These are phyloP conservation scores for Bombus waltoni DNA, from an alignment of 1,140 invertebrate genomes.

Conservation along the genomic window DNA sequence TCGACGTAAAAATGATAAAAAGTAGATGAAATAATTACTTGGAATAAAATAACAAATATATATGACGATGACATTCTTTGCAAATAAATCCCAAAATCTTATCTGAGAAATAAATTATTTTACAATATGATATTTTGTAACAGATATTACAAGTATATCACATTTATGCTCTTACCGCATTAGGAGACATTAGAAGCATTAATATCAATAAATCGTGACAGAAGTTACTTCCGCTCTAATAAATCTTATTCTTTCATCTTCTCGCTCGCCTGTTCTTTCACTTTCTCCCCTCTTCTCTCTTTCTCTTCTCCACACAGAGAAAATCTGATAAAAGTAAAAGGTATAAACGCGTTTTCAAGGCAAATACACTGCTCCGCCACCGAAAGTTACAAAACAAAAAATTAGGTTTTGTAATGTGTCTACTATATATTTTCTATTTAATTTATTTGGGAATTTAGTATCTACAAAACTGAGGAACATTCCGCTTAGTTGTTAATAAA, in stretches of 20 bases:
- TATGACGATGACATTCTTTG: no score
- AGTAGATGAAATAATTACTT: background rate
- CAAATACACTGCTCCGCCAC: background rate
- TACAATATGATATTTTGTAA: background rate
- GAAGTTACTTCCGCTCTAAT: constrained; percentile 40
- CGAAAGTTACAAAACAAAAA: background rate
- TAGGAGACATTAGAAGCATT: constrained; percentile 29
- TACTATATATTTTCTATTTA: background rate
- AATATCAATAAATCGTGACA: constrained; percentile 42
- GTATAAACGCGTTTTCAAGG: background rate
- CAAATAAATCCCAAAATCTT: no score
- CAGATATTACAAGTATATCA: background rate
- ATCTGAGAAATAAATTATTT: background rate
- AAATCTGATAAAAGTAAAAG: background rate
- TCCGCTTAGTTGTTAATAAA: no score
- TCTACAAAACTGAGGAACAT: no score
- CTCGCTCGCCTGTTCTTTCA: background rate
- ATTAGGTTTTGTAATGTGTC: background rate
- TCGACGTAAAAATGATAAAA: background rate
- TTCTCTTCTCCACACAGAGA: background rate
- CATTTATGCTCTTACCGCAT: constrained; percentile 3
- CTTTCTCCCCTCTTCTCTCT: background rate
- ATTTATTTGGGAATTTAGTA: no score
- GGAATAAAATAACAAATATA: background rate
- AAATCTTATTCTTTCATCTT: constrained; percentile 28